phyloP scores from a whole-genome alignment of 2,888 invertebrate genomes.

The Unio delphinus region DNA sequence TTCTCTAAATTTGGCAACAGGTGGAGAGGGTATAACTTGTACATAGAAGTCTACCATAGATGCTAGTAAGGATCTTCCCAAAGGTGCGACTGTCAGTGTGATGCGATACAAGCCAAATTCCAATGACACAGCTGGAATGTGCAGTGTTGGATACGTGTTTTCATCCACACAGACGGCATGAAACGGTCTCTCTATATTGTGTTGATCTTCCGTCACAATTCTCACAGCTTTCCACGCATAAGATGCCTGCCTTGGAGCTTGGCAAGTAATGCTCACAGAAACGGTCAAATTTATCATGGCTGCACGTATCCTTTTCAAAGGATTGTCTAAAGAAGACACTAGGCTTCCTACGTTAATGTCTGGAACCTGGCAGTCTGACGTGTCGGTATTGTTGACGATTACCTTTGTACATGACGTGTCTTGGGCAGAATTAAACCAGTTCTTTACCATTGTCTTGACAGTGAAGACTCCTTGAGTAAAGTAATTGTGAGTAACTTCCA shows the following conservation, averaged over 20 bases:
- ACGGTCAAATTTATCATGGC: constrained; percentile 47
- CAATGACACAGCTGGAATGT: constrained; percentile 43
- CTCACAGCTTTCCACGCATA: constrained; percentile 57
- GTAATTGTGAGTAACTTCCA: constrained; percentile 48
- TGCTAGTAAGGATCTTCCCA: constrained; percentile 34
- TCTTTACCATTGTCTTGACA: constrained; percentile 51
- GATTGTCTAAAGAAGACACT: constrained; percentile 16
- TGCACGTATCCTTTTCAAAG: constrained; percentile 44
- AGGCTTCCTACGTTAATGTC: constrained; percentile 17
- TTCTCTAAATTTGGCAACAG: constrained; percentile 50
- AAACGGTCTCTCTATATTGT: constrained; percentile 44
- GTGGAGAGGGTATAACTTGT: constrained; percentile 49
- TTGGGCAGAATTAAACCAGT: constrained; percentile 51
- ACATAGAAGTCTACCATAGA: constrained; percentile 39
- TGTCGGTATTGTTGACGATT: constrained; percentile 38
- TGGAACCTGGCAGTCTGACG: constrained; percentile 22
- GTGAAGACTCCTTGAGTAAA: constrained; percentile 42
- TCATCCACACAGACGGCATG: constrained; percentile 46
- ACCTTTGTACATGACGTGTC: constrained; percentile 60
- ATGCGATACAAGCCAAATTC: constrained; percentile 57
- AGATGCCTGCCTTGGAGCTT: constrained; percentile 20
- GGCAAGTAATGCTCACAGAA: constrained; percentile 32
- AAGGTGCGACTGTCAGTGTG: constrained; percentile 53
- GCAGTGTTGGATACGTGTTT: constrained; percentile 34
- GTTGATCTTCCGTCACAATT: constrained; percentile 31